A percentile compares a stretch with the other conserved stretches of the same genome.
Conservation (phyloP, 1,140 invertebrate genomes). For the Psix sp. region DNA sequence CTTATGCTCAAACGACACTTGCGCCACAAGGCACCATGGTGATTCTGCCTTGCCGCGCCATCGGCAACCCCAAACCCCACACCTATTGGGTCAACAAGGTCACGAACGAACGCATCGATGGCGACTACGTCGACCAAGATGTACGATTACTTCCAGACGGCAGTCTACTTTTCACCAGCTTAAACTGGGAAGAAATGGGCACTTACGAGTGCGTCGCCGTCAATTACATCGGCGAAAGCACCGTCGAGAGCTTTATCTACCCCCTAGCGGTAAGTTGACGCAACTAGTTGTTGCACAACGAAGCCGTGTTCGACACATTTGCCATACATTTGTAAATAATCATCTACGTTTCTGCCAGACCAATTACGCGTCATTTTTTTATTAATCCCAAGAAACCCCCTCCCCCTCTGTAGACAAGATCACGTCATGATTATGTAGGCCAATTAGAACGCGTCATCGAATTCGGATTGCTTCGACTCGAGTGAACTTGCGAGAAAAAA, state of each 20-base stretch:
- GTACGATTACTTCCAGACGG: constrained; percentile 83
- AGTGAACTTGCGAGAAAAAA: too few species aligned
- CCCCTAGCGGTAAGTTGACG: constrained; percentile 80
- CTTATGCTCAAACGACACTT: constrained; percentile 15
- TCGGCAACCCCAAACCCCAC: constrained; percentile 80
- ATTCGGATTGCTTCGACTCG: constrained; percentile 11
- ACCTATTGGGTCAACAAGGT: constrained; percentile 82
- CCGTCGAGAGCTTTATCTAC: constrained; percentile 85
- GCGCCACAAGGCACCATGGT: constrained; percentile 78
- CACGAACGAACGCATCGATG: constrained; percentile 73
- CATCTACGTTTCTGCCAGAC: too few species aligned
- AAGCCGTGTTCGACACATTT: background rate
- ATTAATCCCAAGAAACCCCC: background rate
- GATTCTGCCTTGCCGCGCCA: constrained; percentile 83
- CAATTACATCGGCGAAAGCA: constrained; percentile 82
- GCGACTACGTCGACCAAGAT: constrained; percentile 74
- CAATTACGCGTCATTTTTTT: background rate
- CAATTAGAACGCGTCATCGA: constrained; percentile 9
- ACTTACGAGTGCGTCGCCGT: constrained; percentile 84
- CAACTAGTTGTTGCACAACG: too few species aligned
- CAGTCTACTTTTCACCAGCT: constrained; percentile 82
- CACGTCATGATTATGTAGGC: constrained; percentile 1
- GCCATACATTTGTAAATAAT: background rate
- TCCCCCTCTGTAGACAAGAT: background rate
- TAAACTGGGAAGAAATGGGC: constrained; percentile 89